Percentiles rank a stretch among this genome's conserved stretches.
Evolutionary conservation across 2,888 invertebrate species (phyloP).

Genomic region (Hedychridium roseum): DNA sequence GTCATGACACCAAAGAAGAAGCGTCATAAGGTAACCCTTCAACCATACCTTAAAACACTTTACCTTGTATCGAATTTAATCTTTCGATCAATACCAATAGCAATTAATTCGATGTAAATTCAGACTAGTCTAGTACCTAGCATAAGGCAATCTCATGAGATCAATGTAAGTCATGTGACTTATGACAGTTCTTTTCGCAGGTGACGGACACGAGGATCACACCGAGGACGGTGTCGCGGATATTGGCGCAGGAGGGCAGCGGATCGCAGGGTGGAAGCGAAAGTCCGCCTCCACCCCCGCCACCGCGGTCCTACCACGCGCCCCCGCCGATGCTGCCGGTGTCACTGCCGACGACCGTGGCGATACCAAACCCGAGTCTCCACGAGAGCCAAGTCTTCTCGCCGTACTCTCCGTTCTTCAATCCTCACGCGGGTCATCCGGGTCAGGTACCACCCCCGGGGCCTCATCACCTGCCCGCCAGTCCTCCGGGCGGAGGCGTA

Average conservation of each 20-base stretch:
- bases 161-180: neutral
- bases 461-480: conserved; percentile 62
- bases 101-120: no score
- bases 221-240: conserved; percentile 87
- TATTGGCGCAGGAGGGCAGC: conserved; percentile 83
- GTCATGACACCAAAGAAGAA: conserved; percentile 97
- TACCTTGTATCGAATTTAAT: no score
- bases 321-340: conserved; percentile 85
- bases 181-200: conserved; percentile 45
- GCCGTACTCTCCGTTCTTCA: conserved; percentile 90
- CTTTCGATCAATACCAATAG: no score
- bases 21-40: conserved; percentile 81
- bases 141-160: no score
- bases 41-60: no score
- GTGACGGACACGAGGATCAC: conserved; percentile 92
- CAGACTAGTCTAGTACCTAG: no score
- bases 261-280: conserved; percentile 72
- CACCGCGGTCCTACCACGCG: conserved; percentile 79
- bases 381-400: conserved; percentile 95
- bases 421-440: conserved; percentile 62
- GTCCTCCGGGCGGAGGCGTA: conserved; percentile 74
- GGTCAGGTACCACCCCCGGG: conserved; percentile 61
- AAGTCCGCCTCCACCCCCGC: conserved; percentile 63
- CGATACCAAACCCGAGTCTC: conserved; percentile 94
- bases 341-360: conserved; percentile 92